Conservation (phyloP, 1,140 invertebrate species). For the Idris sp. region DNA sequence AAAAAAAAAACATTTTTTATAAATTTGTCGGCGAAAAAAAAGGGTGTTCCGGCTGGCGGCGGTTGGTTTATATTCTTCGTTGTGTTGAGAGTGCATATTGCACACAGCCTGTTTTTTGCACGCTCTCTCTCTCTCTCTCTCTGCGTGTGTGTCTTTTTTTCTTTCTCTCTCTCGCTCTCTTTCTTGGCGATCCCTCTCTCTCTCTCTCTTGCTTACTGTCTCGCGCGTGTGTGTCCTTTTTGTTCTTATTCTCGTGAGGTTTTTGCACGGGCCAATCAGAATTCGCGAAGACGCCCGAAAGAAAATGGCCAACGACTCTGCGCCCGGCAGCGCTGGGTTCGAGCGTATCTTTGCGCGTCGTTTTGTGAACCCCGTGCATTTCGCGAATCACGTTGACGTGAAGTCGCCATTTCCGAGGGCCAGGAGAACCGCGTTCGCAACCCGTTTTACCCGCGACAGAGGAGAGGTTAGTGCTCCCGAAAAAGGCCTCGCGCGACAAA, state of each 20-base stretch:
- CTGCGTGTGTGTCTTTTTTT: conserved; percentile 7
- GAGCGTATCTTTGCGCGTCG: conserved; percentile 84
- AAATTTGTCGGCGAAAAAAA: conserved; percentile 43
- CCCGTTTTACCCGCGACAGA: too few relatives aligned
- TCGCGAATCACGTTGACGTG: conserved; percentile 87
- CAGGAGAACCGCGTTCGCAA: conserved; percentile 65
- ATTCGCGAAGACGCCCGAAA: conserved; percentile 69
- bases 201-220: conserved; percentile 25
- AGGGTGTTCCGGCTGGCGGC: conserved; percentile 53
- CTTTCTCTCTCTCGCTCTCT: conserved; percentile 21
- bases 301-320: conserved; percentile 75
- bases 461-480: too few relatives aligned
- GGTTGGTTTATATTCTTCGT: conserved; percentile 60
- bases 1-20: conserved; percentile 42
- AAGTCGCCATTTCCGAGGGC: conserved; percentile 85
- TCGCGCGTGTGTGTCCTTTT: conserved; percentile 37
- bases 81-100: conserved; percentile 64
- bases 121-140: conserved; percentile 6
- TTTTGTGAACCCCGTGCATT: conserved; percentile 85
- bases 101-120: conserved; percentile 62
- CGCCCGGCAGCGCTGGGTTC: conserved; percentile 76
- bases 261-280: conserved; percentile 74
- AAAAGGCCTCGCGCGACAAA: too few relatives aligned
- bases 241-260: conserved; percentile 61
- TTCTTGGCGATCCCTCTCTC: too few relatives aligned